phyloP scores from a whole-genome alignment of 2,888 invertebrate species.

The Limnephilus lunatus region DNA sequence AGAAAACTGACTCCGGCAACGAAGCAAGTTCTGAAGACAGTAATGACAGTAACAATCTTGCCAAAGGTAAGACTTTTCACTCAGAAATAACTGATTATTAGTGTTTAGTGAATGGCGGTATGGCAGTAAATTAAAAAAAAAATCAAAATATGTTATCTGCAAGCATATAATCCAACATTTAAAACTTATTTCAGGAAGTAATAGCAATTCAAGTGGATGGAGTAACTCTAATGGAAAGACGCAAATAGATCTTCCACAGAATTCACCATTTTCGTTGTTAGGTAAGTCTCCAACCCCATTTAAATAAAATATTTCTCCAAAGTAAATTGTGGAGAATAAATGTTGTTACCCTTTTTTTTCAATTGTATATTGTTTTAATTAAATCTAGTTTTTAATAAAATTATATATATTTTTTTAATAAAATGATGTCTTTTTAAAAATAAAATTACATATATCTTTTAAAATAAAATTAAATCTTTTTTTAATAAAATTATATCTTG shows the following conservation, averaged over 20 bases:
- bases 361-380: slow-evolving; percentile 32
- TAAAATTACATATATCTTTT: neutral
- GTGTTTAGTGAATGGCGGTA: neutral
- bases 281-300: slow-evolving; percentile 47
- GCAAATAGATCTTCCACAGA: slow-evolving; percentile 59
- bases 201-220: slow-evolving; percentile 63
- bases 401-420: neutral
- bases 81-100: neutral
- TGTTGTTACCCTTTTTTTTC: neutral
- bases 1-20: slow-evolving; percentile 90
- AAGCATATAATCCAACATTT: neutral
- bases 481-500: too few relatives aligned
- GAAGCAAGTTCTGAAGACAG: slow-evolving; percentile 96
- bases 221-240: slow-evolving; percentile 65
- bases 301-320: neutral
- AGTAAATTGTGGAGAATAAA: neutral
- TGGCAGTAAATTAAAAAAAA: neutral
- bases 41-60: slow-evolving; percentile 90
- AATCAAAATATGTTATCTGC: neutral
- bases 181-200: slow-evolving; percentile 60
- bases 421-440: neutral
- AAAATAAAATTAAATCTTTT: too few relatives aligned
- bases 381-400: slow-evolving; percentile 15
- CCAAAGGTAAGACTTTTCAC: slow-evolving; percentile 77
- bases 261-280: slow-evolving; percentile 63